phyloP scores from a whole-genome alignment of 1,140 invertebrate species.

The Drosophila pseudoobscura region DNA sequence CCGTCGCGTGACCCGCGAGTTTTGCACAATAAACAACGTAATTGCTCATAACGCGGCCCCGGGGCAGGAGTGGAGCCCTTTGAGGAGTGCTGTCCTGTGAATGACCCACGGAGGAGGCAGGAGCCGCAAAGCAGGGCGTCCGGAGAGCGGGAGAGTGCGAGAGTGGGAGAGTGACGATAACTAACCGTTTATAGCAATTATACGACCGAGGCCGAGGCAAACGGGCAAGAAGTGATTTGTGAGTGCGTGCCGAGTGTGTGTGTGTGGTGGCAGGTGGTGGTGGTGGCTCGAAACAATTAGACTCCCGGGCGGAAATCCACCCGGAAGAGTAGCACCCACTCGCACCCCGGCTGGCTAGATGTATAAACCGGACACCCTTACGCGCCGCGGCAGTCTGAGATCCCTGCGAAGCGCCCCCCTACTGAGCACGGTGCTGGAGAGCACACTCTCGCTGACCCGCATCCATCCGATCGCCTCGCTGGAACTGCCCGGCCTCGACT shows the following conservation, averaged over 20 bases:
- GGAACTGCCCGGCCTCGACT: constrained; percentile 80
- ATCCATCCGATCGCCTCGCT: constrained; percentile 83
- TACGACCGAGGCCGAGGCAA: no score
- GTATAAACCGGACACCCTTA: constrained; percentile 80
- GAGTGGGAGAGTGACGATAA: no score
- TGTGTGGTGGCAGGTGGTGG: no score
- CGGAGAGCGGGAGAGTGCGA: no score
- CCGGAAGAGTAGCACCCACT: constrained; percentile 1
- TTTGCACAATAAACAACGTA: constrained; percentile 68
- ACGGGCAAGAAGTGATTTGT: no score
- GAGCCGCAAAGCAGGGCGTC: no score
- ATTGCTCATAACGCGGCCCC: constrained; percentile 63
- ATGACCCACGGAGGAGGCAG: no score
- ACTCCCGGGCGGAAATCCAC: not conserved
- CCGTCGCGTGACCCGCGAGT: constrained; percentile 65
- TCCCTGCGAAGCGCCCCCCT: constrained; percentile 82
- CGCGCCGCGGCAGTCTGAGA: constrained; percentile 82
- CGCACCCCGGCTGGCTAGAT: constrained; percentile 52
- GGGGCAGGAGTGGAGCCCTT: not conserved
- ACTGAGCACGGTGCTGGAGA: constrained; percentile 80
- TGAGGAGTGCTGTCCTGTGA: not conserved
- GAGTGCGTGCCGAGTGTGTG: no score
- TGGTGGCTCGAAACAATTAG: no score
- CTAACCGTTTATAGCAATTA: no score
- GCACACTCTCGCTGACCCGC: constrained; percentile 80